phyloP scores from a whole-genome alignment of 1,140 invertebrate genomes.

The Papilio polytes region DNA sequence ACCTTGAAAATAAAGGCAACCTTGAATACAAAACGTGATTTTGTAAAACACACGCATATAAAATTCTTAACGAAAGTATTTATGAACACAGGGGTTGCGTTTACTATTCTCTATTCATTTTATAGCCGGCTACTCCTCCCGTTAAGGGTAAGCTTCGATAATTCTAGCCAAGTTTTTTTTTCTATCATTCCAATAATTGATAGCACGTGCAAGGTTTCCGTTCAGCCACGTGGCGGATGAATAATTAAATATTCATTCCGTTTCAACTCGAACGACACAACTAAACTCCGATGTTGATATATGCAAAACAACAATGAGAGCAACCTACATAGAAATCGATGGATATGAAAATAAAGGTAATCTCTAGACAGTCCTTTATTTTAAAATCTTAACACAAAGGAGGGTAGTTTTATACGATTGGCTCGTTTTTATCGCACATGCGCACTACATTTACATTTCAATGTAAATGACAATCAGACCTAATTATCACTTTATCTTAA shows the following conservation, averaged over 20 bases:
- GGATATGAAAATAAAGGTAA: constrained; percentile 59
- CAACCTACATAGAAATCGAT: constrained; percentile 64
- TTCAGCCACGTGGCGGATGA: constrained; percentile 74
- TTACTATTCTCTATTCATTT: constrained; percentile 57
- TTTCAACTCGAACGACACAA: constrained; percentile 49
- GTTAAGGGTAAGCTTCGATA: constrained; percentile 61
- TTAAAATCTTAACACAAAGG: constrained; percentile 16
- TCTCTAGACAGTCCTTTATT: constrained; percentile 46
- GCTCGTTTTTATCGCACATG: constrained; percentile 13
- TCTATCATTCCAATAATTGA: constrained; percentile 74
- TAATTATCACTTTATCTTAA: constrained; percentile 33
- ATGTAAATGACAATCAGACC: constrained; percentile 27
- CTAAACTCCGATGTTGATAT: constrained; percentile 61
- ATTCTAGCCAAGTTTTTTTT: constrained; percentile 64
- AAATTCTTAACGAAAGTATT: no score
- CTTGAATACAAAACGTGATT: background rate
- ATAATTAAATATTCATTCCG: constrained; percentile 76
- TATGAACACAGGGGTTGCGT: constrained; percentile 28
- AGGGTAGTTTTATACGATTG: background rate
- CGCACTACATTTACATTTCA: constrained; percentile 19
- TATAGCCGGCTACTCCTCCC: constrained; percentile 57
- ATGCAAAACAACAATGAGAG: constrained; percentile 59
- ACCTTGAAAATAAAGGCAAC: constrained; percentile 10
- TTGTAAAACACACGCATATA: background rate
- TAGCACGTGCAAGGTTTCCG: constrained; percentile 78